A percentile compares a stretch with the other conserved stretches of the same genome.
phyloP scores from a whole-genome alignment of 2,113 vertebrate species.

The Isichthys henryi region DNA sequence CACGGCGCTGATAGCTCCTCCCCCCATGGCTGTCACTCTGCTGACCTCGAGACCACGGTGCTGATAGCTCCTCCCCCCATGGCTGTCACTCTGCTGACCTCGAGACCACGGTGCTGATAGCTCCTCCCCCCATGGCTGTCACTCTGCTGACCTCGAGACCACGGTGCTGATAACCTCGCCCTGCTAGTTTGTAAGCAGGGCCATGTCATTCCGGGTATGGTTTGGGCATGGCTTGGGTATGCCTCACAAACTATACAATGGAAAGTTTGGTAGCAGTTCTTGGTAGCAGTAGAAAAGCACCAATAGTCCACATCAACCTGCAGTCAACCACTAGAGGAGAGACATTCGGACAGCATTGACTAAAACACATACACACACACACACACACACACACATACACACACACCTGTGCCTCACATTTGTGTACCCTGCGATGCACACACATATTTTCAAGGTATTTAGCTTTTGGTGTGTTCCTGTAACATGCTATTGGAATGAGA shows the following conservation, averaged over 20 bases:
- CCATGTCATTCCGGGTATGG: too few species aligned
- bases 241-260: too few species aligned
- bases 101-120: too few species aligned
- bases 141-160: neutral
- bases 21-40: neutral
- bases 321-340: neutral
- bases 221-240: too few species aligned
- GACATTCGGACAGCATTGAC: neutral
- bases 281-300: neutral
- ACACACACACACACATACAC: neutral
- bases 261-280: neutral
- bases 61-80: neutral
- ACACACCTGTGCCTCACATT: neutral
- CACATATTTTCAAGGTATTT: neutral
- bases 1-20: too few species aligned
- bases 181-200: too few species aligned
- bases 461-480: neutral
- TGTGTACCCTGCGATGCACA: neutral
- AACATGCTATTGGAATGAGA: neutral
- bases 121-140: neutral
- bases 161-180: neutral
- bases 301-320: neutral
- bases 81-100: too few species aligned
- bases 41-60: neutral
- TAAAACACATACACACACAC: neutral